Evolutionary conservation across 1,140 invertebrate species (phyloP).

Genomic region (Eriocheir sinensis): DNA sequence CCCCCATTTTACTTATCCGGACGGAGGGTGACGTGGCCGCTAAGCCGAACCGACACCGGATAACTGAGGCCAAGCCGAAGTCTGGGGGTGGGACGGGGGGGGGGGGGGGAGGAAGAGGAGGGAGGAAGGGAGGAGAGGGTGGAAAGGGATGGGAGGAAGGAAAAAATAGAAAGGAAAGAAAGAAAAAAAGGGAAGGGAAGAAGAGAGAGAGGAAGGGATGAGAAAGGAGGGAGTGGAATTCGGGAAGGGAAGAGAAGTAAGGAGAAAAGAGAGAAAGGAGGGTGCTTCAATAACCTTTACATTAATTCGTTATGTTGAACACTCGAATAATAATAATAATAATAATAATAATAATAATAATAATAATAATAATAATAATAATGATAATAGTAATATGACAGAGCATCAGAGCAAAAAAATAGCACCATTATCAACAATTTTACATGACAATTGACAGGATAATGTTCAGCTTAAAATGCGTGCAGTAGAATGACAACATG

Average conservation of each 20-base stretch:
- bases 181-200: neutral
- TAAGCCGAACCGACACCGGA: slow-evolving; percentile 12
- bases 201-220: no score
- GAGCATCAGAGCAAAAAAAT: no score
- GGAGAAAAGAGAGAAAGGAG: neutral
- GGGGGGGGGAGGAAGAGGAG: neutral
- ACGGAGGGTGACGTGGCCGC: neutral
- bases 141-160: neutral
- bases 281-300: no score
- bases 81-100: neutral
- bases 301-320: no score
- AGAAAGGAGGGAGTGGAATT: no score
- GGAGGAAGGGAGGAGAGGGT: neutral
- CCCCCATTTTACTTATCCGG: neutral
- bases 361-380: no score
- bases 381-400: no score
- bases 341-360: no score
- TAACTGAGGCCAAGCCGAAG: neutral
- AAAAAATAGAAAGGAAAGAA: neutral
- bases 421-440: no score
- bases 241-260: neutral
- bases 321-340: neutral
- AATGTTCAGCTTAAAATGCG: no score
- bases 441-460: no score
- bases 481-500: no score